Percentiles rank a stretch among this genome's conserved stretches.
phyloP scores from a whole-genome alignment of 2,113 vertebrate genomes.

The Actenoides hombroni region DNA sequence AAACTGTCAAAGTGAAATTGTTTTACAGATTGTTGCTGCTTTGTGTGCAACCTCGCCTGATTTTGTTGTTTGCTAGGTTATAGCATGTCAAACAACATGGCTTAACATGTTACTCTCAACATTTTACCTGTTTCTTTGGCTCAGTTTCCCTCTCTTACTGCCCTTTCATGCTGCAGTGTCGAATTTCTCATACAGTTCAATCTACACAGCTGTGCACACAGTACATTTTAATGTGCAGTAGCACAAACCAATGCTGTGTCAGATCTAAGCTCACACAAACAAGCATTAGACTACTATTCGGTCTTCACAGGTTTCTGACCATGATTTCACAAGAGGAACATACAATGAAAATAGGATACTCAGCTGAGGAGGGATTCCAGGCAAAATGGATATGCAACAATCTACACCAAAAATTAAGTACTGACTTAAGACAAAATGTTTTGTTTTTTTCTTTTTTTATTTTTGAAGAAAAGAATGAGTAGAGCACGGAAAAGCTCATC shows the following conservation, averaged over 20 bases:
- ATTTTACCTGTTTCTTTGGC: background rate
- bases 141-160: background rate
- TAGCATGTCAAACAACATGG: background rate
- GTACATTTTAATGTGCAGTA: background rate
- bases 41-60: background rate
- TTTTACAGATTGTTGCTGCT: background rate
- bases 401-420: background rate
- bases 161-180: background rate
- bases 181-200: background rate
- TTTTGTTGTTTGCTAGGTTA: background rate
- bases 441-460: background rate
- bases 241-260: background rate
- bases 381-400: background rate
- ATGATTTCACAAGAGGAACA: background rate
- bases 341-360: background rate
- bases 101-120: background rate
- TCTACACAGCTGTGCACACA: background rate
- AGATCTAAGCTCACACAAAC: background rate
- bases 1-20: background rate
- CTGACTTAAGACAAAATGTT: background rate
- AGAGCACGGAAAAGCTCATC: background rate
- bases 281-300: background rate
- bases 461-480: background rate
- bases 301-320: background rate
- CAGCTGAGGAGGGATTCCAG: background rate